Base-by-base conservation (phyloP, 2,797 vertebrate genomes). In the Diceros bicornis region DNA sequence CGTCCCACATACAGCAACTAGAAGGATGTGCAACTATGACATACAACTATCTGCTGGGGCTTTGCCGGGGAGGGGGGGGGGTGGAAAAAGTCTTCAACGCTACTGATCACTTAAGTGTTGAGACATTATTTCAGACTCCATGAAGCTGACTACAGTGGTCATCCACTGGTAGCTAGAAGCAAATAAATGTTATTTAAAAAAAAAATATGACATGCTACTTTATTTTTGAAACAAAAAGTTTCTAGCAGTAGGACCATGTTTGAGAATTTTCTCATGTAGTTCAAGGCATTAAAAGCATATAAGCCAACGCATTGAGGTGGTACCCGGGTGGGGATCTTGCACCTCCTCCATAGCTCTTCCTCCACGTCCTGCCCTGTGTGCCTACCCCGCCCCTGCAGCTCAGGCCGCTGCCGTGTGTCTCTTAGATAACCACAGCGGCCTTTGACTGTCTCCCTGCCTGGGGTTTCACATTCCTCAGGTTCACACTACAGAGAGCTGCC, bases 401-500 rank as follows among this genome's bases (percentile, higher is more conserved):
- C 66, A 50, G 84, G 44, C 34, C 29, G 27, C 34, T 21, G 29
- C 18, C 44, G 13, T n/a, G 77, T 61, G 27, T 85, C 90, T 72
- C n/a, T 37, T 41, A 75, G 41, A n/a, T 72, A 78, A 90, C 32
- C 47, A 7, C 18, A 17, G 47, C 9, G 55, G 55, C n/a, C 14
- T 78, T 62, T 37, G 37, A 41, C 69, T 47, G 27, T 69, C 61
- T 72, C 41, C 7, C 16, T 59, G 69, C 23, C 25, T 75, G 21
- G 18, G 86, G 78, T 77, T 89, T 95, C 72, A 89, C 12, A 29
- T 84, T 66, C 37, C 68, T 89, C 14, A 66, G 78, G 6, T 82
- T 77, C 68, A 18, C 71, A 91, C 82, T 77, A 27, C 29, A 55
- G 16, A 91, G 85, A 71, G 59, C 90, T 89, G 72, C 95, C 78